These are phyloP conservation scores for Ctenomys sociabilis DNA, from an alignment of 2,113 vertebrate species.

Conservation along the genomic window DNA sequence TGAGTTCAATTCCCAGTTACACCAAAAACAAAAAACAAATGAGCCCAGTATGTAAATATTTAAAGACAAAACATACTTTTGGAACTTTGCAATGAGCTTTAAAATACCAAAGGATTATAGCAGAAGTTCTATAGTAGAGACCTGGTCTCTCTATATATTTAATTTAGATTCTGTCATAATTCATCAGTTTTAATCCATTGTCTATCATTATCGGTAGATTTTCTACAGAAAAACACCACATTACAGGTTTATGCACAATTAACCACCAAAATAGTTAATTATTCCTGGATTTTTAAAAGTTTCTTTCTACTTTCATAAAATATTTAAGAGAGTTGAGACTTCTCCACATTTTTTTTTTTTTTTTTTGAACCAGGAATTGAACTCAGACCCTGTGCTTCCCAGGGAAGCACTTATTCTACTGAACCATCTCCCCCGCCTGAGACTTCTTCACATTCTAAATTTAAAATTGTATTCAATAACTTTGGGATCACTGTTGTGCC, in stretches of 20 bases:
- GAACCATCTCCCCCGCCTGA: too few species aligned
- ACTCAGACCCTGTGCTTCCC: too few species aligned
- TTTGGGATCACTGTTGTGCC: neutral
- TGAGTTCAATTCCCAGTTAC: too few species aligned
- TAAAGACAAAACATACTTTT: constrained; percentile 30
- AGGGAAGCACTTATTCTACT: too few species aligned
- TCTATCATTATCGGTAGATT: neutral
- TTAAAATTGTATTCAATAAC: neutral
- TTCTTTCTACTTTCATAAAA: neutral
- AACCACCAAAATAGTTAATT: neutral
- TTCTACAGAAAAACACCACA: neutral
- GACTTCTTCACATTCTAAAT: constrained; percentile 2
- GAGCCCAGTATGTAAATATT: neutral
- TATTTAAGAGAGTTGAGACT: neutral
- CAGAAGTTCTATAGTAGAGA: neutral
- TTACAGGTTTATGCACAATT: neutral
- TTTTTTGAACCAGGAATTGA: too few species aligned
- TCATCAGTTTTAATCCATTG: neutral
- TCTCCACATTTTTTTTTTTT: too few species aligned
- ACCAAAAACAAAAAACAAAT: neutral
- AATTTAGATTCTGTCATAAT: constrained; percentile 3
- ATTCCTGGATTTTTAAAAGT: constrained; percentile 3
- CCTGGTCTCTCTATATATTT: neutral
- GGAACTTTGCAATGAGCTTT: neutral
- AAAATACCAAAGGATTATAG: neutral